Base-by-base conservation (phyloP, 2,888 invertebrate genomes). In the Holacanthella duospinosa region DNA sequence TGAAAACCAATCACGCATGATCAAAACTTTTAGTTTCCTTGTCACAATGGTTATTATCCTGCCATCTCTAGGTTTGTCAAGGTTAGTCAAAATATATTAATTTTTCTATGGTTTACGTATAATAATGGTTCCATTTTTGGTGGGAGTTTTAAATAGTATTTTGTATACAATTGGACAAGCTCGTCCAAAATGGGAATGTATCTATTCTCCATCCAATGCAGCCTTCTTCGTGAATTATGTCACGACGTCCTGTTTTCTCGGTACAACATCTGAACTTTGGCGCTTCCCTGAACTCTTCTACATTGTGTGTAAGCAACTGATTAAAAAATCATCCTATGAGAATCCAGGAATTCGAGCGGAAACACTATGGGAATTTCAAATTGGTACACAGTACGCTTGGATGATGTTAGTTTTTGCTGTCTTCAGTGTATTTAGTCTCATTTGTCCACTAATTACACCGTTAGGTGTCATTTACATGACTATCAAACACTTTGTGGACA, bases 321-420 rank as follows among this genome's bases (percentile, higher is more conserved):
- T 87, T 66, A 89, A 93, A 19, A 79, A 88, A 76, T 91, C 91
- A 12, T 85, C 86, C 75, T 92, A 92, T 0, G 92, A 92, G 78
- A 87, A 87, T 68, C 85, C 87, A 27, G 85, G 86, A 68, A 87
- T 92, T 59, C 85, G 89, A 64, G 88, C 86, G 76, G 87, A 89
- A 19, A 89, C 93, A 68, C 77, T 94, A 57, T 88, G 89, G 78
- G 93, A 93, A 77, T 96, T 93, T 79, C 91, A 90, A 55, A 89
- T 93, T 77, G 95, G 95, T 61, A 88, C 88, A 28, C 92, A 94
- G 77, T 96, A 96, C 77, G 93, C 94, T 4, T 94, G 94, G 93
- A 88, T 92, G 74, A 78, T 87, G 61, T 82, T 94, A 68, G 87
- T 94, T 29, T 93, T 94, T 77, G 89, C 93, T 1, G 88, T 94